A percentile compares a stretch with the other conserved stretches of the same genome.
Evolutionary conservation across 2,797 vertebrate species (phyloP).

Genomic region (Muscicapa striata): DNA sequence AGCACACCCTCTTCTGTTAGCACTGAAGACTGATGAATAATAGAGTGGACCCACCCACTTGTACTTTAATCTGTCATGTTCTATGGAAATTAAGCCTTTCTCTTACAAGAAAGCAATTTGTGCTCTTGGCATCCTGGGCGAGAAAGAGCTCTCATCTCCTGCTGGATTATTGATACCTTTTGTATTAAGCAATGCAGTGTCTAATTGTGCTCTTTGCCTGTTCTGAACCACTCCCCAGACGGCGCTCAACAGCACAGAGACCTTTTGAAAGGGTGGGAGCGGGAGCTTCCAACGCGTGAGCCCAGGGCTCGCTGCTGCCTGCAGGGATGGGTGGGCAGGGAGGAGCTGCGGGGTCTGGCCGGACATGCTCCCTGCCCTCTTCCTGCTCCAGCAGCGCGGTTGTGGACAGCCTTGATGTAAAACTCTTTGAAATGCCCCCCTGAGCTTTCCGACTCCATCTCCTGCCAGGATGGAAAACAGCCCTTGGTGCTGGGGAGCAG

Average conservation of each 20-base stretch:
- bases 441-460: neutral
- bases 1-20: slow-evolving; percentile 30
- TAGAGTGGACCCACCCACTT: slow-evolving; percentile 65
- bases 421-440: neutral
- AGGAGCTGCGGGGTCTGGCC: neutral
- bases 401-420: neutral
- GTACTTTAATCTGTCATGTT: slow-evolving; percentile 63
- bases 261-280: neutral
- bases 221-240: neutral
- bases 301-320: neutral
- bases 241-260: neutral
- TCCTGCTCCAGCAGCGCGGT: neutral
- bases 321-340: neutral
- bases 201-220: neutral
- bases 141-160: slow-evolving; percentile 31
- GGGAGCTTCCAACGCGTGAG: neutral
- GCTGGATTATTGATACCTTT: slow-evolving; percentile 55
- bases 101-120: slow-evolving; percentile 64
- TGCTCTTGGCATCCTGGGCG: slow-evolving; percentile 2
- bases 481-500: neutral
- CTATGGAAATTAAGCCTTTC: slow-evolving; percentile 62
- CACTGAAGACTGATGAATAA: slow-evolving; percentile 59
- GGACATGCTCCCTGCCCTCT: neutral
- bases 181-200: neutral
- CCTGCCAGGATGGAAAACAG: slow-evolving; percentile 13